Evolutionary conservation across 2,888 invertebrate genomes (phyloP).

Genomic region (Scaptomyza polygonia): DNA sequence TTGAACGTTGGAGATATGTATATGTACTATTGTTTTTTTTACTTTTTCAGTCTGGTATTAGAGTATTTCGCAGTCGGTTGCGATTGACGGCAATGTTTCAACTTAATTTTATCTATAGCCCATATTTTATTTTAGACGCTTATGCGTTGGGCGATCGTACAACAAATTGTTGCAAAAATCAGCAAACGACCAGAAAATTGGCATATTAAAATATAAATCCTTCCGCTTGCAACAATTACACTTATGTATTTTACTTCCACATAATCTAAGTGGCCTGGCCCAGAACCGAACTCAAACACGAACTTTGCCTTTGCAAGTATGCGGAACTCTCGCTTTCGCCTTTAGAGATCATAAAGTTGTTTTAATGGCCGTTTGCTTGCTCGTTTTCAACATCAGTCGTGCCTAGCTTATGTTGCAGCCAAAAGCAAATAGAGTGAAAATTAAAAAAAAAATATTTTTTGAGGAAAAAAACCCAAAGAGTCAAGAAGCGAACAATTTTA

Average conservation of each 20-base stretch:
- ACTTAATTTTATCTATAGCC: background rate
- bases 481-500: constrained; percentile 17
- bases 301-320: constrained; percentile 20
- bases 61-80: constrained; percentile 1
- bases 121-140: background rate
- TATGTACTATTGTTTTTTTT: too few relatives aligned
- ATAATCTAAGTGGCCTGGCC: background rate
- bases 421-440: constrained; percentile 71
- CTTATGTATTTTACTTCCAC: constrained; percentile 41
- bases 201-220: constrained; percentile 72
- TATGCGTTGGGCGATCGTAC: constrained; percentile 43
- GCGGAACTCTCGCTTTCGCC: constrained; percentile 70
- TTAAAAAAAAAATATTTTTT: constrained; percentile 43
- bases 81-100: background rate
- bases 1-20: too few relatives aligned
- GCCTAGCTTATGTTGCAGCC: constrained; percentile 29
- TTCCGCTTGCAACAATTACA: constrained; percentile 53
- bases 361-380: constrained; percentile 61
- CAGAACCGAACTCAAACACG: background rate
- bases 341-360: constrained; percentile 70
- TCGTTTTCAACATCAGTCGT: background rate
- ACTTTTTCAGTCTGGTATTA: background rate
- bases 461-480: constrained; percentile 31
- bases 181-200: constrained; percentile 65
- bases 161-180: constrained; percentile 74